These are phyloP conservation scores for Caenorhabditis japonica DNA, from an alignment of 2,888 invertebrate genomes.

Conservation along the genomic window DNA sequence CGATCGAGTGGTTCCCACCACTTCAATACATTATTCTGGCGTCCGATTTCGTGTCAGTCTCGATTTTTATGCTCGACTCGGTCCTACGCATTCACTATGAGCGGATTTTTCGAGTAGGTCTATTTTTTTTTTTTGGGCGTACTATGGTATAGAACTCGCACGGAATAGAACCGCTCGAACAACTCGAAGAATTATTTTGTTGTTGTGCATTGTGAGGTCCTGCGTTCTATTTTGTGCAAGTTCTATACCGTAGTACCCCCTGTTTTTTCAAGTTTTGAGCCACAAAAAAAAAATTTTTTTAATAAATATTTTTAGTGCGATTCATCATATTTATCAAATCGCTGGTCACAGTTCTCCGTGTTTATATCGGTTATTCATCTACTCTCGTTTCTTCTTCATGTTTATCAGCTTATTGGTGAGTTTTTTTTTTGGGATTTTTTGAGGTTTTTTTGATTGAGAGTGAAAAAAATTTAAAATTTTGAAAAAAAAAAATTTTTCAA, in stretches of 20 bases:
- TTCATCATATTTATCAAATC: slow-evolving; percentile 80
- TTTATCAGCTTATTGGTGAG: slow-evolving; percentile 68
- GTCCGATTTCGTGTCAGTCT: slow-evolving; percentile 89
- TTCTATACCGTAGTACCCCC: too few species aligned
- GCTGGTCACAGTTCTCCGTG: slow-evolving; percentile 99
- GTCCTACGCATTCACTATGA: slow-evolving; percentile 97
- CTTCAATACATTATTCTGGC: slow-evolving; percentile 87
- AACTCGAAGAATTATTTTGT: too few species aligned
- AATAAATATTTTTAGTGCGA: slow-evolving; percentile 49
- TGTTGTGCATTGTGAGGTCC: too few species aligned
- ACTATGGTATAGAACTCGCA: too few species aligned
- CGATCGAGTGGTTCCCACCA: slow-evolving; percentile 89
- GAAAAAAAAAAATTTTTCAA: too few species aligned
- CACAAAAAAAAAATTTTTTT: too few species aligned
- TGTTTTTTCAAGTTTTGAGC: too few species aligned
- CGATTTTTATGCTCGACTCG: slow-evolving; percentile 97
- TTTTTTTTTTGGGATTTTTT: background rate
- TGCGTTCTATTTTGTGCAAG: too few species aligned
- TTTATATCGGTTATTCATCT: slow-evolving; percentile 96
- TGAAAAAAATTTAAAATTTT: too few species aligned
- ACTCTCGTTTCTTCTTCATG: slow-evolving; percentile 93
- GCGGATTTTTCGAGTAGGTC: slow-evolving; percentile 91
- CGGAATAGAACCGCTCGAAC: too few species aligned
- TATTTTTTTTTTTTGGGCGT: too few species aligned
- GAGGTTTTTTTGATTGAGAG: too few species aligned